Evolutionary conservation across 2,113 vertebrate species (phyloP).

Genomic region (Cricetomys ansorgei): DNA sequence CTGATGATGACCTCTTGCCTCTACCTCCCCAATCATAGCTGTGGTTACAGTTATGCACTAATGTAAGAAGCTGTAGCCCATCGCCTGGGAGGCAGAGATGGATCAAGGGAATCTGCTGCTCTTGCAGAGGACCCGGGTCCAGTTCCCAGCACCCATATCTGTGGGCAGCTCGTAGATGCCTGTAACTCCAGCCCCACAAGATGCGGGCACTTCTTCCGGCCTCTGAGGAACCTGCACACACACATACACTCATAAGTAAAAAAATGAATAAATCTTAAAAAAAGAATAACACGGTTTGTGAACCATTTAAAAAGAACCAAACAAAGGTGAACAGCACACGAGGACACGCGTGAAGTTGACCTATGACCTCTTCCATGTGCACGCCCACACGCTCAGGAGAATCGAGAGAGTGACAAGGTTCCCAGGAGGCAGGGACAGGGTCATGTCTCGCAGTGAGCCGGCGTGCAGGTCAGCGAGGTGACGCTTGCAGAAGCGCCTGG

Average conservation of each 20-base stretch:
- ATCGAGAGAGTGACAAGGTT: too few relatives aligned
- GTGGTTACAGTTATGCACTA: not conserved
- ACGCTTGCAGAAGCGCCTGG: not conserved
- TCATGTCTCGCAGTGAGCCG: not conserved
- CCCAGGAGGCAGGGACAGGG: rapidly evolving
- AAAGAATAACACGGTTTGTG: not conserved
- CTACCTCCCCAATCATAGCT: not conserved
- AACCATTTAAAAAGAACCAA: not conserved
- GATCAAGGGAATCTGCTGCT: too few relatives aligned
- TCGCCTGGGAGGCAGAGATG: not conserved
- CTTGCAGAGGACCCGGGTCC: not conserved
- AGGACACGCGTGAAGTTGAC: not conserved
- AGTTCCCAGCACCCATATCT: not conserved
- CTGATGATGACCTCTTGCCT: not conserved
- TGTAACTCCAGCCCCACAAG: not conserved
- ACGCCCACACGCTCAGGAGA: not conserved
- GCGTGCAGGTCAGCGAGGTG: not conserved
- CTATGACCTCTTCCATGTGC: not conserved
- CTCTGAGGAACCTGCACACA: not conserved
- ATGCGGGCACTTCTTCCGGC: not conserved
- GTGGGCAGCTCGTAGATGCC: not conserved
- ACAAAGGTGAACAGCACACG: too few relatives aligned
- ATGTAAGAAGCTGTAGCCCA: not conserved
- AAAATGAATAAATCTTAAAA: not conserved
- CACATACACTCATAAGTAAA: not conserved